Evolutionary conservation across 2,797 vertebrate species (phyloP).

Genomic region (Poecilia picta): DNA sequence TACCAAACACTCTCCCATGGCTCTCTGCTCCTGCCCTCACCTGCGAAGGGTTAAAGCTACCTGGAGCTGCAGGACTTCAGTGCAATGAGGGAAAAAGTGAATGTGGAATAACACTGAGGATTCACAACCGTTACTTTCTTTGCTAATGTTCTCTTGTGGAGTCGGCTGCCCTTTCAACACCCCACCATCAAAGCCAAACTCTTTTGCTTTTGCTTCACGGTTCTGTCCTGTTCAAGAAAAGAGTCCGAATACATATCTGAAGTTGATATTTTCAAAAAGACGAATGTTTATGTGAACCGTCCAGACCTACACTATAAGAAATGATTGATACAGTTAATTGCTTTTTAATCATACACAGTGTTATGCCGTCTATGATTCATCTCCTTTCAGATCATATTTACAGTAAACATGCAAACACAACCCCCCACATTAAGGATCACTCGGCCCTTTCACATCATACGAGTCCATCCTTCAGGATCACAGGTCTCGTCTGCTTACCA

Average conservation of each 20-base stretch:
- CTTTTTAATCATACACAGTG: background rate
- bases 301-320: background rate
- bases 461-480: background rate
- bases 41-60: background rate
- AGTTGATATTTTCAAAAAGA: background rate
- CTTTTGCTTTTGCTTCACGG: background rate
- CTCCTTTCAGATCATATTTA: background rate
- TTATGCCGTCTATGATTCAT: background rate
- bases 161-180: background rate
- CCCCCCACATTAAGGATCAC: background rate
- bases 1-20: background rate
- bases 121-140: background rate
- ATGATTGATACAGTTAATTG: background rate
- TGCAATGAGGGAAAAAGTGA: background rate
- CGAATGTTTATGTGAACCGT: background rate
- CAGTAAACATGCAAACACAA: background rate
- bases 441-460: background rate
- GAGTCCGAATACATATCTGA: background rate
- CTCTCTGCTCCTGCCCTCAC: background rate
- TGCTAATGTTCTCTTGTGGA: background rate
- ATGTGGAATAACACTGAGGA: background rate
- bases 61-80: background rate
- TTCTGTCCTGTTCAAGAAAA: background rate
- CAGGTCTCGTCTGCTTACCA: background rate
- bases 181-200: background rate